Conservation (phyloP, 2,113 vertebrate genomes). For the Austrofundulus limnaeus region DNA sequence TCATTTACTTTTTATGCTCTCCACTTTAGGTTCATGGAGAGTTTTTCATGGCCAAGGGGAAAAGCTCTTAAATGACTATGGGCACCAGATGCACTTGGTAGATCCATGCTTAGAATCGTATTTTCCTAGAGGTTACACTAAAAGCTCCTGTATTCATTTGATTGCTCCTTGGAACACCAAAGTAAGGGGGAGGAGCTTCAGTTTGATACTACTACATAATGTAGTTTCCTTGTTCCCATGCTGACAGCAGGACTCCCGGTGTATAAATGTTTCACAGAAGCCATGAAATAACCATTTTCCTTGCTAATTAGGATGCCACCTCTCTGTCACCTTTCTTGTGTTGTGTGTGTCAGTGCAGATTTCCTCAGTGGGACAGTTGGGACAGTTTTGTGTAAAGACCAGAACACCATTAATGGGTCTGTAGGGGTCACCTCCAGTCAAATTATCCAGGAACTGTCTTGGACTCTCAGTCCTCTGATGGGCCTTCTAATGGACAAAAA, state of each 20-base stretch:
- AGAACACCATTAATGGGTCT: slow-evolving; percentile 38
- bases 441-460: too few relatives aligned
- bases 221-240: slow-evolving; percentile 41
- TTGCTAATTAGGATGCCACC: slow-evolving; percentile 59
- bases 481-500: too few relatives aligned
- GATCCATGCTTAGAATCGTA: slow-evolving; percentile 23
- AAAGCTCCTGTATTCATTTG: slow-evolving; percentile 50
- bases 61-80: slow-evolving; percentile 15
- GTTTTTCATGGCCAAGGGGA: slow-evolving; percentile 39
- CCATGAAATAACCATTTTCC: slow-evolving; percentile 63
- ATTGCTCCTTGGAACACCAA: slow-evolving; percentile 22
- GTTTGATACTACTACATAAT: slow-evolving; percentile 55
- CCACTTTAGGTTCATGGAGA: slow-evolving; percentile 48
- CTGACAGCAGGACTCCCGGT: slow-evolving; percentile 40
- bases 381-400: slow-evolving; percentile 35
- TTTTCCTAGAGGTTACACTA: slow-evolving; percentile 39
- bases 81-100: slow-evolving; percentile 32
- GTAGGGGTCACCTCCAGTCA: too few relatives aligned
- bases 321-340: slow-evolving; percentile 22
- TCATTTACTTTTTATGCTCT: slow-evolving; percentile 13
- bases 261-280: slow-evolving; percentile 59
- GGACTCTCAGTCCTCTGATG: too few relatives aligned
- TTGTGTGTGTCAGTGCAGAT: slow-evolving; percentile 29
- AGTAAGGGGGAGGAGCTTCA: slow-evolving; percentile 4
- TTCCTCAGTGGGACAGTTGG: slow-evolving; percentile 2